Evolutionary conservation across 2,888 invertebrate genomes (phyloP), one percentile per base, ranked within the genome.

Genomic region (Nowickia ferox): DNA sequence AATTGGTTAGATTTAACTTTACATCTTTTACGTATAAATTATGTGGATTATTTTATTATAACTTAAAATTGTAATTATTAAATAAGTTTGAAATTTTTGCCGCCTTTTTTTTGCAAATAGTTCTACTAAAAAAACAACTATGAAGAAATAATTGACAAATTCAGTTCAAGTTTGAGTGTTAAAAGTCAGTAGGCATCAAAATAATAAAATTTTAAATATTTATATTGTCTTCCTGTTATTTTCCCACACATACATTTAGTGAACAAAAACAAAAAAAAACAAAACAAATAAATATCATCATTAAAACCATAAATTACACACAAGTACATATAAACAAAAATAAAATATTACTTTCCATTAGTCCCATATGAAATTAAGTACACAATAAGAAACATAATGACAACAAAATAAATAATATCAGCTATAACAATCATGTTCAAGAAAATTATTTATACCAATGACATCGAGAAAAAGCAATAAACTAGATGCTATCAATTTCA

Each of bases 391-490:
- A 1, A 11, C 13, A 53, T 40, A 17, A 44, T 44, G n/a, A 75
- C n/a, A 40, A 57, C 17, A 17, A 9, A 19, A 77, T 77, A 9
- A 19, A 77, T 77, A 19, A 22, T 57, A 15, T 57, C 30, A 57
- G 13, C 15, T 57, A 15, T 38, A 10, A 66, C 66, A 9, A 17
- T 53, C 19, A 44, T n/a, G 42, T 55, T 69, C 13, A 13, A 9
- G 48, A 48, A 46, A 51, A 51, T 19, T 19, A 42, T 17, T 66
- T 63, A 44, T 48, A 30, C 30, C 30, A 48, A 63, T 63, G 53
- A 75, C 53, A 75, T 8, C 48, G n/a, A 63, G 53, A 17, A 79
- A 71, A 30, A 38, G 11, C 53, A 71, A 79, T 63, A 63, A 63
- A 63, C 19, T 44, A 44, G 19, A 15, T 79, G 63, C 63, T 63